Evolutionary conservation across 2,113 vertebrate species (phyloP).

Genomic region (Hippopotamus amphibius): DNA sequence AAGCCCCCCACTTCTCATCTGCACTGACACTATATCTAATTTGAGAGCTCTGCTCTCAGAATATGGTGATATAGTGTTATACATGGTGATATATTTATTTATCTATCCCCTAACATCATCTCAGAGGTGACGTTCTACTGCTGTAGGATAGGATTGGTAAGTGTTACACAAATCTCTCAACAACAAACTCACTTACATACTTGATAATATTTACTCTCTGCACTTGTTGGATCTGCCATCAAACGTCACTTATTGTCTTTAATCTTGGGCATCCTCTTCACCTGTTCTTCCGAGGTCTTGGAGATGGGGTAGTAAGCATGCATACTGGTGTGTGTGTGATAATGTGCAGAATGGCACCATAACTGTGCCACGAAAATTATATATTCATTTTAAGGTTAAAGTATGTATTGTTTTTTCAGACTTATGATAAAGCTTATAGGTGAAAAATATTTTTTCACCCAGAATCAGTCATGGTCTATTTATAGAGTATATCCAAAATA

Average conservation of each 20-base stretch:
- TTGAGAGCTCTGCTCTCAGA: background rate
- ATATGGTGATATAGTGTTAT: background rate
- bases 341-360: background rate
- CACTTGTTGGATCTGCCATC: background rate
- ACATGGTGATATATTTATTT: no score
- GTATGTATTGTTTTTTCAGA: background rate
- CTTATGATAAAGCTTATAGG: background rate
- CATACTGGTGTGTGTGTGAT: background rate
- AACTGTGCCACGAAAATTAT: background rate
- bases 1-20: background rate
- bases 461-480: slow-evolving; percentile 15
- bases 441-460: background rate
- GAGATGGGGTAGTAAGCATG: background rate
- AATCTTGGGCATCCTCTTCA: background rate
- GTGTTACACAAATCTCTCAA: background rate
- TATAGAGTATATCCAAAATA: background rate
- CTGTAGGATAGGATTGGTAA: background rate
- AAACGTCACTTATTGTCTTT: background rate
- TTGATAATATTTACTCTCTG: background rate
- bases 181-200: background rate
- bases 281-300: background rate
- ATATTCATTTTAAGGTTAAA: background rate
- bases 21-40: background rate
- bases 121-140: background rate
- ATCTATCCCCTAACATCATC: background rate